Base-by-base conservation (phyloP, 2,888 invertebrate species). In the Tipula helvola region DNA sequence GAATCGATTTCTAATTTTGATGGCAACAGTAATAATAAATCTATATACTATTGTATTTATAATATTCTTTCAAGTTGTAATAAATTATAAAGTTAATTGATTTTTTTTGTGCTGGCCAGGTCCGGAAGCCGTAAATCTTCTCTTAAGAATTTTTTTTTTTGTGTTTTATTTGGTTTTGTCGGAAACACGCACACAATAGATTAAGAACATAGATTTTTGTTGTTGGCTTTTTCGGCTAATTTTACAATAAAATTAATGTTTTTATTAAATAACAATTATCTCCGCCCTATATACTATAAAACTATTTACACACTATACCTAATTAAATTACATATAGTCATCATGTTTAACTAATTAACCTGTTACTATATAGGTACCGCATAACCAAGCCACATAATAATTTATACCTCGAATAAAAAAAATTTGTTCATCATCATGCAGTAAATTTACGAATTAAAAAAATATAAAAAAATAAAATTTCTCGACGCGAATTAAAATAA, bases 41-140 rank as follows among this genome's bases (percentile, higher is more conserved):
- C 52, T 16, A 3, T 57, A 57, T 5, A n/a, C n/a, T n/a, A 28
- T 28, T 57, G 52, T 57, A 57, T 57, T 16, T 71, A 71, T 71
- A 71, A 71, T 71, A 71, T 71, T 28, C 18, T 71, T 71, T 71
- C 28, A 71, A 71, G 71, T 71, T 71, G 71, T 71, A 71, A 71
- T 71, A 71, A 71, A 71, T 71, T 71, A 71, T 71, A 71, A 71
- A 71, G 71, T 71, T 71, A 71, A 71, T 71, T 71, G 71, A 71
- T 28, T 52, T 3, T 71, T 28, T 28, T 28, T 71, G 18, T 71
- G 71, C 71, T 28, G 18, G 28, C 12, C 18, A 12, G 28, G 10
- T 71, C 71, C 71, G 71, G 71, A 71, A 71, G 71, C 71, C 28
- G 28, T 71, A 71, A 71, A 71, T 71, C 71, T 71, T 71, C 10